Evolutionary conservation across 2,113 vertebrate genomes (phyloP), one percentile per base, ranked within the genome.

Genomic region (Melospiza melodia): DNA sequence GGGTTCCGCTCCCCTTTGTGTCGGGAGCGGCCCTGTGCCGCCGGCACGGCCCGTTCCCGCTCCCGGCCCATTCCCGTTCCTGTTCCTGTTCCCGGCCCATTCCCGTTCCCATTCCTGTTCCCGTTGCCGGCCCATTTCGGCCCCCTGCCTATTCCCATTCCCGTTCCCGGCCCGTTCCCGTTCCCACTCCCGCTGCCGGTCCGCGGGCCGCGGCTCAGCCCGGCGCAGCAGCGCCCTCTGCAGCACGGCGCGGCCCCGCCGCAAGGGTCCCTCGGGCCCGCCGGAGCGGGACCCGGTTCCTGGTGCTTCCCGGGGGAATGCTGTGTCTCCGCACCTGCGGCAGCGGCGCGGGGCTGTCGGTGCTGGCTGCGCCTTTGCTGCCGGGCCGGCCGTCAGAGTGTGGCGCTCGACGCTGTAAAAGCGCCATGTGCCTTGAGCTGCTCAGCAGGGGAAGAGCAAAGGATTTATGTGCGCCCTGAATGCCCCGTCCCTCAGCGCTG

Each of bases 221-320:
- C 73, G 76, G 92, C n/a, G 21, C 12, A 44, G 89, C 89, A 94
- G 92, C 80, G 57, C 91, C 91, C 91, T 78, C 94, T 95, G 78
- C 15, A 75, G 93, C 65, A 41, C 74, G 55, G 33, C 46, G 9
- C 54, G 33, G 33, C 25, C 44, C 15, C 16, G 19, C 61, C 22
- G 51, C 59, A 12, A 5, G 43, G 51, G 11, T 15, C 51, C 6
- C 16, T 17, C 35, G 9, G 43, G 28, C 25, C 62, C n/a, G 17
- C 49, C 2, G 23, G 7, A 6, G 12, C 43, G 16, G 30, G 35
- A 5, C 41, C 10, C 31, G 43, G 37, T 9, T 44, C 22, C 68
- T 1, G 52, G 39, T 2, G 37, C 62, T 15, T 2, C 27, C 37
- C 3, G 23, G 8, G 28, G 28, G 37, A 7, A 16, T 19, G 2